phyloP scores from a whole-genome alignment of 2,888 invertebrate species.

The Alviniconcha strummeri region DNA sequence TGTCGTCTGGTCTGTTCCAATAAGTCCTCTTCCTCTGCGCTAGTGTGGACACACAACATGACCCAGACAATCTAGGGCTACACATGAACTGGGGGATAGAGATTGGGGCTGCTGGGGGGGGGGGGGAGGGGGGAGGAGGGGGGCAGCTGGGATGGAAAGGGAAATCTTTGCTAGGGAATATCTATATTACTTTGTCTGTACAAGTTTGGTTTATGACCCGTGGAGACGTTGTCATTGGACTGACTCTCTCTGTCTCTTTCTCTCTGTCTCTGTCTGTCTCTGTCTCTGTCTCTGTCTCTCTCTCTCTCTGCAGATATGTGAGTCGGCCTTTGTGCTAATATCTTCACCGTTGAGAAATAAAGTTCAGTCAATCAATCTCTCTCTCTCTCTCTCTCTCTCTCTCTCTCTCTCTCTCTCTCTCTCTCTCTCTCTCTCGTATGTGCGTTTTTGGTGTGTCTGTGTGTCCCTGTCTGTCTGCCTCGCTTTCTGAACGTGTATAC shows the following conservation, averaged over 20 bases:
- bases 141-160: too few species aligned
- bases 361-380: neutral
- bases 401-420: neutral
- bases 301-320: neutral
- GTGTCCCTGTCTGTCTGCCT: neutral
- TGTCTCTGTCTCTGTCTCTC: neutral
- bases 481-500: too few species aligned
- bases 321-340: neutral
- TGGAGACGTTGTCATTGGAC: too few species aligned
- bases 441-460: neutral
- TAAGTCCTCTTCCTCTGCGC: too few species aligned
- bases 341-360: too few species aligned
- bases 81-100: neutral
- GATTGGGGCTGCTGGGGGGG: neutral
- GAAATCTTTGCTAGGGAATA: neutral
- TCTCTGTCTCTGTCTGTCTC: neutral
- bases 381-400: neutral
- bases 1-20: too few species aligned
- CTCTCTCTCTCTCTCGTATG: neutral
- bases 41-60: too few species aligned
- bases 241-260: neutral
- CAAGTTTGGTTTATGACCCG: neutral
- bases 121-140: too few species aligned
- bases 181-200: neutral
- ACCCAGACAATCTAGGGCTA: too few species aligned